Evolutionary conservation across 2,888 invertebrate species (phyloP).

Genomic region (Carabus problematicus): DNA sequence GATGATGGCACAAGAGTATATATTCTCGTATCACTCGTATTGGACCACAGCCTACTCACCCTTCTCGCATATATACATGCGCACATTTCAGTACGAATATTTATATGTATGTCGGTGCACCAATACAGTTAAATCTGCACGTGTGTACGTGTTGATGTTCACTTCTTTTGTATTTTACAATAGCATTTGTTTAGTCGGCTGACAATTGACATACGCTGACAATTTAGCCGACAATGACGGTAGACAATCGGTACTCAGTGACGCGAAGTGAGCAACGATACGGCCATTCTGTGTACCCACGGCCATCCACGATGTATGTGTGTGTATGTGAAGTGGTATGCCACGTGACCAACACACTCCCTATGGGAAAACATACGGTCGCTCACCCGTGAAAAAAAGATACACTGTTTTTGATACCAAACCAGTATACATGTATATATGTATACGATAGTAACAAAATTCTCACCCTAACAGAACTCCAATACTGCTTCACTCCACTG

Average conservation of each 20-base stretch:
- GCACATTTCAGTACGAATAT: slow-evolving; percentile 2
- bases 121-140: background rate
- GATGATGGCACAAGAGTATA: too few relatives aligned
- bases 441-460: too few relatives aligned
- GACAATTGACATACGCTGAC: slow-evolving; percentile 59
- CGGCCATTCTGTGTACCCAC: slow-evolving; percentile 13
- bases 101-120: background rate
- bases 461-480: too few relatives aligned
- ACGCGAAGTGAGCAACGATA: slow-evolving; percentile 49
- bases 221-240: slow-evolving; percentile 49
- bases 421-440: background rate
- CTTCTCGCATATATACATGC: background rate
- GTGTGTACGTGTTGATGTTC: slow-evolving; percentile 52
- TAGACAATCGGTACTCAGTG: slow-evolving; percentile 51
- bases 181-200: slow-evolving; percentile 57
- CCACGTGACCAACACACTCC: slow-evolving; percentile 9
- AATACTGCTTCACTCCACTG: too few relatives aligned
- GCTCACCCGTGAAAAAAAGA: slow-evolving; percentile 33
- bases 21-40: background rate
- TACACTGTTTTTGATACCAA: slow-evolving; percentile 6
- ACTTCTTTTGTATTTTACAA: slow-evolving; percentile 58
- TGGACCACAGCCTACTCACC: slow-evolving; percentile 3
- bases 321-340: slow-evolving; percentile 46
- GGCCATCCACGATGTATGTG: slow-evolving; percentile 43
- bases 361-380: slow-evolving; percentile 16